Evolutionary conservation across 2,888 invertebrate species (phyloP), one percentile per base, ranked within the genome.

Genomic region (Notodonta dromedarius): DNA sequence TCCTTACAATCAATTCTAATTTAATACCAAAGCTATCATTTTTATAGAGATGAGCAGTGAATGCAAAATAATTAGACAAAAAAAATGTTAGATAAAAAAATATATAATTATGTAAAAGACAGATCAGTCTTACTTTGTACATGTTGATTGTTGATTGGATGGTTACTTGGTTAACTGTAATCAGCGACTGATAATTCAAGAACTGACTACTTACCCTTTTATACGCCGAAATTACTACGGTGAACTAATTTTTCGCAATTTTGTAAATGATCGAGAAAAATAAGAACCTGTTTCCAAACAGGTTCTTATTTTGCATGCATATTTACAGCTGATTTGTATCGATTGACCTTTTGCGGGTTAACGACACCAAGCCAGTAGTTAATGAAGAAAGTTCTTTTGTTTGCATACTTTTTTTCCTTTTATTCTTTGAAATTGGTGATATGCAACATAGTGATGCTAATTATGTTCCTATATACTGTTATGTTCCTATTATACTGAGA

Each of bases 111-210:
- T 24, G n/a, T n/a, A n/a, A 24, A 24, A 24, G 2, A 24, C 24
- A 24, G 24, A 1, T 24, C 24, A n/a, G 46, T 46, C 52, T 52
- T 52, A 52, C 52, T 52, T 52, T 52, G 32, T 12, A 52, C 52
- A 52, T 52, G 16, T 16, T 52, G n/a, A 7, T 16, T 32, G 13
- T 24, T 24, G 11, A 42, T 48, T 24, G 12, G 9, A 11, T 51
- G 24, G 16, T 51, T 9, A 51, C 51, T 24, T 32, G 24, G 24
- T 52, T 32, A 52, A 32, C 32, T 32, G 32, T 35, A 32, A 32
- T 32, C 5, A 13, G 12, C 32, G 5, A 52, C 32, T 52, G 52
- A 52, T 52, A 52, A 52, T 52, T 12, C 32, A 32, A 32, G 32
- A 13, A 32, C 5, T 52, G 16, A 6, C 12, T 2, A 52, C 32